Evolutionary conservation across 92 coral and sea anemone species (phyloP), one percentile per base, ranked within the genome.

Genomic region (Porites lobata): DNA sequence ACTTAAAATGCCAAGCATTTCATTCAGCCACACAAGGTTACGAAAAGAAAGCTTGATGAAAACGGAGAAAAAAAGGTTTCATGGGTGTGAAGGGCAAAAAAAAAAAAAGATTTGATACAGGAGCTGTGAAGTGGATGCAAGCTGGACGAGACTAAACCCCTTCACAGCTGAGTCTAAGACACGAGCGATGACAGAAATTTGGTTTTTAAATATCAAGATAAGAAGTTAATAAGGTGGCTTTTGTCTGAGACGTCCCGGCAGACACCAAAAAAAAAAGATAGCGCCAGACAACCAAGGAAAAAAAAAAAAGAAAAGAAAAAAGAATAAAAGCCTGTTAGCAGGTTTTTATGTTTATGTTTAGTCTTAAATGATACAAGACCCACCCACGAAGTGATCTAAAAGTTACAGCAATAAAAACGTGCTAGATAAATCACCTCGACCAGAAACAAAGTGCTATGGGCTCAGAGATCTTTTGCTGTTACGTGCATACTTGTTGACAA

Each of bases 401-500:
- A 38, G 47, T 4, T 3, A 4, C 47, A 38, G 47, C 47, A 38
- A 38, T 4, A 38, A 3, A 38, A 38, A 4, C 47, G 47, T 38
- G 6, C 47, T 38, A 38, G 47, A 38, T 38, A 38, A 38, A 38
- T 38, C 47, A 38, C 47, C 47, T 38, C 47, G 47, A 38, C 47
- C 47, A 38, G 47, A 38, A 38, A 38, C 4, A 38, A 3, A 38
- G 13, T 50, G 5, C 8, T 9, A 14, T 20, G 57, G 20, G 1
- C 50, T 21, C 76, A 72, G 8, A 4, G 75, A 29, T 14, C 26
- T 67, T 10, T 67, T 67, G 72, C 72, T 19, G 4, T 78, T 66
- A 75, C 84, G 72, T 65, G 75, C 22, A 20, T 18, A 50, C 4
- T 50, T 65, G 75, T 22, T 81, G 86, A 81, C 86, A 43, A 1